These are phyloP conservation scores for Nyctereutes procyonoides DNA, from an alignment of 2,113 vertebrate genomes.

Conservation along the genomic window DNA sequence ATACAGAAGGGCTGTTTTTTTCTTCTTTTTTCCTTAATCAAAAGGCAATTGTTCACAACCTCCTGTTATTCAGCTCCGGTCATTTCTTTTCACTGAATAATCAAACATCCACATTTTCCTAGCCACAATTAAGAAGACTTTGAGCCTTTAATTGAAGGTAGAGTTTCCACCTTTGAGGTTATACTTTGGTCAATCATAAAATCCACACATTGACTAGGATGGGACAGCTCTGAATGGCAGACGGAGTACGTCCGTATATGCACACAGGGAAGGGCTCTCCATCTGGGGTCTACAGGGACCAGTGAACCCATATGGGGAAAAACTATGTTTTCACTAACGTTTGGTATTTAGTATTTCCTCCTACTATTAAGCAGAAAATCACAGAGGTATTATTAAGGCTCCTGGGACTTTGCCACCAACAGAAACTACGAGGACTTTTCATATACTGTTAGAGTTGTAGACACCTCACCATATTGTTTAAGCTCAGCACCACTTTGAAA, in stretches of 20 bases:
- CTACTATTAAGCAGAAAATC: background rate
- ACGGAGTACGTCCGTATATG: accelerated
- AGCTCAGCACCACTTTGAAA: background rate
- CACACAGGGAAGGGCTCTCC: background rate
- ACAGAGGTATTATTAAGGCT: background rate
- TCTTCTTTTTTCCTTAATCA: background rate
- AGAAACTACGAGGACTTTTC: background rate
- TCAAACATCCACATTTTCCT: background rate
- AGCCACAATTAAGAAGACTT: background rate
- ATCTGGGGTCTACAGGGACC: background rate
- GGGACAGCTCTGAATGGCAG: background rate
- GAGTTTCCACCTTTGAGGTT: background rate
- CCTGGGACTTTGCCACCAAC: background rate
- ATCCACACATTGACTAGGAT: background rate
- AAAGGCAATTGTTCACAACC: background rate
- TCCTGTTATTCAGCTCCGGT: background rate
- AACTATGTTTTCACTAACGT: background rate
- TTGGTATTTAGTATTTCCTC: background rate
- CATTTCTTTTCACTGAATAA: constrained; percentile 27
- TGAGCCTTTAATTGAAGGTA: constrained; percentile 21
- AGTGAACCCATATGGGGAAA: background rate
- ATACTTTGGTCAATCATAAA: background rate
- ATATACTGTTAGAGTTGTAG: background rate
- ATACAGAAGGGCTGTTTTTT: background rate
- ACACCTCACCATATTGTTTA: background rate